These are phyloP conservation scores for Pseudomyrmex dendroicus DNA, from an alignment of 1,140 invertebrate species.

Conservation along the genomic window DNA sequence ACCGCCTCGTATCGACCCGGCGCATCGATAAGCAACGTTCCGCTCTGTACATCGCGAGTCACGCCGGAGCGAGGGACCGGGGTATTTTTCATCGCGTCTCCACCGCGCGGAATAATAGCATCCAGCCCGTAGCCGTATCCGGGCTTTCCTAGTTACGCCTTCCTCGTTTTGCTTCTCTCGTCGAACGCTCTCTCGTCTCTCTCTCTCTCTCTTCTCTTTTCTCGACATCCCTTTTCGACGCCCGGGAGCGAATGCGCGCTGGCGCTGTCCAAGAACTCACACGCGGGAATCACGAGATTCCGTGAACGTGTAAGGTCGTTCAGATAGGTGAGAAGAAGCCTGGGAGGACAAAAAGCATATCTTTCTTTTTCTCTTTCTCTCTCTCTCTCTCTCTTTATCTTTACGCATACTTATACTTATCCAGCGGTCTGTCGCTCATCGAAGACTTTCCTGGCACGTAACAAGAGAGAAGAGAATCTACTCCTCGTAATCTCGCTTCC, in stretches of 20 bases:
- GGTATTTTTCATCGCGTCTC: constrained; percentile 48
- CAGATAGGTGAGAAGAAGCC: constrained; percentile 43
- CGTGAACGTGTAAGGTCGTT: constrained; percentile 74
- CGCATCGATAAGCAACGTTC: constrained; percentile 53
- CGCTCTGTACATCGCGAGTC: constrained; percentile 35
- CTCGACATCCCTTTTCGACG: not conserved
- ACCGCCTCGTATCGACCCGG: constrained; percentile 43
- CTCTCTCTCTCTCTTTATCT: too few species aligned
- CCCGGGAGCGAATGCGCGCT: not conserved
- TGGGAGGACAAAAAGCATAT: not conserved
- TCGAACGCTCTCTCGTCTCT: not conserved
- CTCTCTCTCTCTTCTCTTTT: not conserved
- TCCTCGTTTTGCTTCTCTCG: constrained; percentile 34
- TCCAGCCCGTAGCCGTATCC: constrained; percentile 8
- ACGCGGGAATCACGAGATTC: constrained; percentile 65
- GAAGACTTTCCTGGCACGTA: too few species aligned
- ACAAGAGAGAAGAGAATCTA: too few species aligned
- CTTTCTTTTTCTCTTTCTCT: too few species aligned
- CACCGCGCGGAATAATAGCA: constrained; percentile 48
- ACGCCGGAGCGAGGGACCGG: constrained; percentile 13
- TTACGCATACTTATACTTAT: too few species aligned
- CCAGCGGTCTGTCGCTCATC: not conserved
- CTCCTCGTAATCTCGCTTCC: too few species aligned
- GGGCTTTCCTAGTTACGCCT: constrained; percentile 44
- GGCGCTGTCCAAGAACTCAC: not conserved